These are phyloP conservation scores for Ophthalmolycus amberensis DNA, from an alignment of 2,113 vertebrate species.

Conservation along the genomic window DNA sequence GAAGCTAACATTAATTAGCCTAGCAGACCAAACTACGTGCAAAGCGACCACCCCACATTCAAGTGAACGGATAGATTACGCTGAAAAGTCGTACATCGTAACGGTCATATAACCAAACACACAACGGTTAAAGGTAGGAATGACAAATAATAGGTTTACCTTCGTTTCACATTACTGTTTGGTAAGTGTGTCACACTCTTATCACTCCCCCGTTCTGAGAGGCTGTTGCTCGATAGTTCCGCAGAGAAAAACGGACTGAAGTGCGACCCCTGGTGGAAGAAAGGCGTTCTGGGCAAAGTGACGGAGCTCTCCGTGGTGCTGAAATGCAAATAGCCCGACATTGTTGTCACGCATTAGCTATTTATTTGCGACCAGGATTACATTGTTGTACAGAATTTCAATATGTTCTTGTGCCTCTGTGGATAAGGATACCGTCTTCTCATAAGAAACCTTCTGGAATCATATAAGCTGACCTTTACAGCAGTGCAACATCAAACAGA, in stretches of 20 bases:
- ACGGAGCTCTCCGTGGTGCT: conserved; percentile 77
- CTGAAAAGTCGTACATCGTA: neutral
- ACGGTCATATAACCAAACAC: neutral
- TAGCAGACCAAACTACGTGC: neutral
- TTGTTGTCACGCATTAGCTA: neutral
- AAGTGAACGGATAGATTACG: neutral
- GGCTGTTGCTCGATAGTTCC: conserved; percentile 55
- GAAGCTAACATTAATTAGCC: conserved; percentile 27
- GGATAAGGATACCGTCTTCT: neutral
- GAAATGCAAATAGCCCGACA: neutral
- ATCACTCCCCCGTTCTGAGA: conserved; percentile 16
- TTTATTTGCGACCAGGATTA: neutral
- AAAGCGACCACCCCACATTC: neutral
- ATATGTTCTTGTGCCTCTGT: neutral
- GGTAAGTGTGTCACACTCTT: conserved; percentile 52
- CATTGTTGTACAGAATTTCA: neutral
- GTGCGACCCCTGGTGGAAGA: conserved; percentile 66
- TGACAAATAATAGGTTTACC: conserved; percentile 38
- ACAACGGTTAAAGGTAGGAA: neutral
- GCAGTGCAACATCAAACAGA: conserved; percentile 24
- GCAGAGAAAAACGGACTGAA: conserved; percentile 13
- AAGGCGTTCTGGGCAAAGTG: too few relatives aligned
- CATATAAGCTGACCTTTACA: conserved; percentile 47
- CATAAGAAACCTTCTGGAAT: conserved; percentile 18
- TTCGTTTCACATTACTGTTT: conserved; percentile 23